phyloP scores from a whole-genome alignment of 23 tunicate species.

The Corella eumyota region DNA sequence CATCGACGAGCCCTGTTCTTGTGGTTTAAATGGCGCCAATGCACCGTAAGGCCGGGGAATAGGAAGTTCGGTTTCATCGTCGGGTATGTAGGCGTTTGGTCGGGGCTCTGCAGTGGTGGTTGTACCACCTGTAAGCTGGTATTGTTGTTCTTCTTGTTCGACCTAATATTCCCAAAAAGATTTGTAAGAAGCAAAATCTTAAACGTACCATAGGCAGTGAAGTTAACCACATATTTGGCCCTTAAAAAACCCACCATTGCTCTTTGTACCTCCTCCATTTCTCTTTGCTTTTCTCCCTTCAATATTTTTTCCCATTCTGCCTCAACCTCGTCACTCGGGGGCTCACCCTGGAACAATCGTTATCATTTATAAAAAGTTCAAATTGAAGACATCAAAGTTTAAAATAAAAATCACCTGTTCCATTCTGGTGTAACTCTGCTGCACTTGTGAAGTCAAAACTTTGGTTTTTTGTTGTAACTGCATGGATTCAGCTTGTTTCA shows the following conservation, averaged over 20 bases:
- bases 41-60: conserved; percentile 90
- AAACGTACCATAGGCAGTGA: no score
- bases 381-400: background rate
- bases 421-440: conserved; percentile 69
- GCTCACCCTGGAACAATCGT: conserved; percentile 46
- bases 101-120: conserved; percentile 91
- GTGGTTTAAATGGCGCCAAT: conserved; percentile 92
- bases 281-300: conserved; percentile 21
- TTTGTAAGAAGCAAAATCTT: background rate
- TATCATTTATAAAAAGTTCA: background rate
- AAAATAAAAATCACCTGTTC: conserved; percentile 51
- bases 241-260: no score
- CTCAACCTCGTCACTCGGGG: conserved; percentile 68
- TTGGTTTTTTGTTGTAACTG: conserved; percentile 66
- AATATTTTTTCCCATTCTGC: conserved; percentile 64
- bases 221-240: no score
- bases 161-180: conserved; percentile 21
- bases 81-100: conserved; percentile 97
- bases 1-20: conserved; percentile 85
- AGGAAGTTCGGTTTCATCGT: conserved; percentile 64
- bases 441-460: conserved; percentile 18
- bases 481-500: conserved; percentile 91
- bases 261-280: conserved; percentile 21
- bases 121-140: conserved; percentile 64
- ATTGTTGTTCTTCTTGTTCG: conserved; percentile 66